Conservation (phyloP, 2,888 invertebrate species). For the Melitaea athalia region DNA sequence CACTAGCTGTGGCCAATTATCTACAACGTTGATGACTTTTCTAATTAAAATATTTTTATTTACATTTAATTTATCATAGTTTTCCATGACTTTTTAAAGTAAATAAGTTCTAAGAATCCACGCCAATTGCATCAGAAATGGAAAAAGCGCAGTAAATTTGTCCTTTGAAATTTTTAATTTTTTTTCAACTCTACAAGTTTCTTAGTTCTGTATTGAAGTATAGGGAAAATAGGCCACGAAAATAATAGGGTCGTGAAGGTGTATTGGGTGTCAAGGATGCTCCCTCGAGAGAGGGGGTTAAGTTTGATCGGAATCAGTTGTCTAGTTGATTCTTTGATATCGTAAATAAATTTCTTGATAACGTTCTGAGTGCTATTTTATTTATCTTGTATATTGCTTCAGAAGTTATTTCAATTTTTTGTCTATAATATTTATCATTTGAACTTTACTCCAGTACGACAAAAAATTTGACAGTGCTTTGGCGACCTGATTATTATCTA, state of each 20-base stretch:
- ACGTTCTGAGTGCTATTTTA: not conserved
- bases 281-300: not conserved
- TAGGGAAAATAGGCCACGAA: constrained; percentile 24
- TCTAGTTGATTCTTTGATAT: constrained; percentile 2
- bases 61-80: no score
- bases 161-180: not conserved
- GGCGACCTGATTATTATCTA: no score
- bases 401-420: not conserved
- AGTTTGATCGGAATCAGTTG: constrained; percentile 5
- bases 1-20: no score
- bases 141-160: no score
- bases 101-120: no score
- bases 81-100: no score
- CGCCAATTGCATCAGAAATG: no score
- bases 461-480: no score
- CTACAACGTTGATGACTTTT: no score
- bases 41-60: no score
- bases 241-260: constrained; percentile 18
- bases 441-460: no score
- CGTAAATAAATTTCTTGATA: not conserved
- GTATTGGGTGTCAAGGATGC: not conserved
- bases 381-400: not conserved
- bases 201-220: constrained; percentile 5
- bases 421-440: not conserved
- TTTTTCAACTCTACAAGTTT: not conserved